Base-by-base conservation (phyloP, 2,113 vertebrate genomes). In the Trochalopteron elliotii region DNA sequence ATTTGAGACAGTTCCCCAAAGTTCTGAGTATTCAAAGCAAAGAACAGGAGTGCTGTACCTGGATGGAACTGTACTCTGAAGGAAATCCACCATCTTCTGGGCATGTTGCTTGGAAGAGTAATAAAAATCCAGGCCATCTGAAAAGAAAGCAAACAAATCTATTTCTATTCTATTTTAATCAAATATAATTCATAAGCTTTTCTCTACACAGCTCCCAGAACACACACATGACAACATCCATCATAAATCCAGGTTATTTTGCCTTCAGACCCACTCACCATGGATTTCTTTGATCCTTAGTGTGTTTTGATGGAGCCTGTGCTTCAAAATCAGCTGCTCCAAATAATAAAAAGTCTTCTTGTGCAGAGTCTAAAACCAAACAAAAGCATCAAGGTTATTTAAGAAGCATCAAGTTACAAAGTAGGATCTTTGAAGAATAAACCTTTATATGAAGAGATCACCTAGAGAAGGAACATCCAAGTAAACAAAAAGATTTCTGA, bases 261-360 rank as follows among this genome's bases (percentile, higher is more conserved):
- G n/a, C 55, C 18, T 61, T 49, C 18, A 44, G 31, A 15, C 25
- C 45, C 74, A 45, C 98, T 76, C 96, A 99, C 99, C 99, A 8
- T 99, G 98, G 89, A 99, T 99, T 96, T 99, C 99, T 94, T 99
- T 99, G 96, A 99, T 99, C 90, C 99, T 99, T 35, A 99, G 98
- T 4, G 98, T 97, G 92, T 99, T 99, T 93, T 99, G 98, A 89
- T 99, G 99, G 85, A 99, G 98, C 95, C 98, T 99, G 92, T 99
- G 99, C 89, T 99, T 99, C 68, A 99, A 98, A 97, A 99, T 99
- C 97, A 99, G 97, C 96, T 99, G 99, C 89, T 99, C 99, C 97
- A 99, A 95, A 91, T 99, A 99, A 96, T 98, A 99, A 97, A 99
- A 99, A 3, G 99, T 99, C 97, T 99, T 99, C 97, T 99, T 99